These are phyloP conservation scores for Pocillopora grandis DNA, from an alignment of 92 coral and sea anemone genomes.

Conservation along the genomic window DNA sequence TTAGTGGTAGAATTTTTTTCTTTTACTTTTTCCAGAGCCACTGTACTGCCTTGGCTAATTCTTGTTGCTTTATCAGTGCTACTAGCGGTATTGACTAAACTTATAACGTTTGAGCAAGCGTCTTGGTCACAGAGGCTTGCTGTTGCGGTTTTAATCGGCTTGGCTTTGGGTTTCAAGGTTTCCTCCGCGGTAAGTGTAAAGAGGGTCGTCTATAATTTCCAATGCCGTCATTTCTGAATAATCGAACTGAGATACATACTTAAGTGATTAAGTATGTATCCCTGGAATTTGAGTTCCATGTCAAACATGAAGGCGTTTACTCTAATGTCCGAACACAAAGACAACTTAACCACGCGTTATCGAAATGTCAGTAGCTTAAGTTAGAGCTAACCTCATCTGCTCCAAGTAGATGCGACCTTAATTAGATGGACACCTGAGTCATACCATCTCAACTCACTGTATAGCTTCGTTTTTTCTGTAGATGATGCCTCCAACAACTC, in stretches of 20 bases:
- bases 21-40: slow-evolving; percentile 21
- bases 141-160: slow-evolving; percentile 58
- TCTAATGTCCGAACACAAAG: too few relatives aligned
- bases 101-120: slow-evolving; percentile 44
- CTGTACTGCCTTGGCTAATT: slow-evolving; percentile 55
- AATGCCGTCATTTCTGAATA: background rate
- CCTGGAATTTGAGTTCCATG: too few relatives aligned
- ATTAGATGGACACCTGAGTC: too few relatives aligned
- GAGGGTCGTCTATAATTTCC: background rate
- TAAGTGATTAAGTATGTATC: too few relatives aligned
- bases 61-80: slow-evolving; percentile 37
- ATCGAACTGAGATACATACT: too few relatives aligned
- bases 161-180: slow-evolving; percentile 64
- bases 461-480: background rate
- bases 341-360: too few relatives aligned
- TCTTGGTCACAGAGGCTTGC: slow-evolving; percentile 28
- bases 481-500: slow-evolving; percentile 32
- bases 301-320: too few relatives aligned
- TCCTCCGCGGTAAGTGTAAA: slow-evolving; percentile 60
- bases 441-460: too few relatives aligned
- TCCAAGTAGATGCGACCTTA: too few relatives aligned
- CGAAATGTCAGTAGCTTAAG: too few relatives aligned
- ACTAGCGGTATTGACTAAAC: slow-evolving; percentile 53
- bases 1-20: too few relatives aligned
- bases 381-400: too few relatives aligned